Base-by-base conservation (phyloP, 2,888 invertebrate genomes). In the Liposcelis brunnea region DNA sequence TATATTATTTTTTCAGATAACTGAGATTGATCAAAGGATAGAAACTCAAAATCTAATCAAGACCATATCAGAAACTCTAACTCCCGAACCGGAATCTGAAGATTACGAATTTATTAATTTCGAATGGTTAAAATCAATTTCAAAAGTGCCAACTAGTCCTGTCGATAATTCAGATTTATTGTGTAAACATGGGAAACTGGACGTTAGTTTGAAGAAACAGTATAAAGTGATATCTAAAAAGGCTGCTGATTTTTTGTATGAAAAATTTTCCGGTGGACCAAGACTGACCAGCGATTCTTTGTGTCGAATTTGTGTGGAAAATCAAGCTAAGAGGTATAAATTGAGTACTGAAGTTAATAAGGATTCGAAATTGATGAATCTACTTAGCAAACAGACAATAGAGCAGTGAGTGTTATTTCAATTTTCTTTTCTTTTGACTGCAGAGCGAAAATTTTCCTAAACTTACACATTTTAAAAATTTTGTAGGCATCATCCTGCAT, bases 211-310 rank as follows among this genome's bases (percentile, higher is more conserved):
- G 6, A 16, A 15, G 10, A 16, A 18, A 6, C n/a, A 40, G 15
- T 40, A 18, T 19, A 40, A 40, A 19, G 19, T 18, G 6, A 21
- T 40, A 5, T 18, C 15, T 14, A 18, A 14, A 18, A 21, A 40
- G 11, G 40, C 40, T 57, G 69, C 67, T 1, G 60, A 67, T 21
- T 51, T 61, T 19, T 53, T 71, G 12, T 70, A 63, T 54, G 55
- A 58, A 4, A 62, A 61, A 46, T 70, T 65, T 55, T 58, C 60
- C 2, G 68, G 68, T 2, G 65, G 65, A 0, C 64, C 67, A 2
- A 59, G 67, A 46, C 56, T 71, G 19, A 53, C 7, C 5, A 5
- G 4, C 7, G 12, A 16, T 19, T 47, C 43, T 54, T 54, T 34
- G 49, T 47, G 43, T 52, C 48, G 44, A 52, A 50, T 43, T 42